Base-by-base conservation (phyloP, 2,888 invertebrate species). In the Conistra vaccinii region DNA sequence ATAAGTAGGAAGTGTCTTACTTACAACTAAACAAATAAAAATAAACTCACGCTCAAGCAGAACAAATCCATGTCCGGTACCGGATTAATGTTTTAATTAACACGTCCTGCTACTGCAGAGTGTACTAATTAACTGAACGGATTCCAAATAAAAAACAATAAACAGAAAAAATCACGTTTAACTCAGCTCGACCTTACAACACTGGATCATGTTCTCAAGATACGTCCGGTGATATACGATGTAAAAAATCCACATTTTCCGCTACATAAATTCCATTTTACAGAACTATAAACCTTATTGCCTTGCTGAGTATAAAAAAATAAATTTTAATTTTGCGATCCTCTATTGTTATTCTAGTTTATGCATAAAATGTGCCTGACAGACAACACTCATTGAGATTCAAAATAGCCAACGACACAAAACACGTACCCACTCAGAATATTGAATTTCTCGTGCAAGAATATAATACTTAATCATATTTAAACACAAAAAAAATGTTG, bases 41-140 rank as follows among this genome's bases (percentile, higher is more conserved):
- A 78, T 55, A 42, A 91, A 91, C 91, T 91, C 90, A 89, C 90
- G 86, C 84, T 90, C 73, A 89, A 86, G 84, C 87, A 88, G 81
- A 92, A 90, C 89, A 90, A 92, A 91, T 93, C 90, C 95, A 95
- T 95, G 88, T 93, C 92, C 91, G 91, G 89, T 88, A 90, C 88
- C 85, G 87, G 88, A 88, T 89, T 87, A 78, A 84, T 85, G 55
- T 79, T 88, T 78, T 92, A 94, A 93, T 93, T 93, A 93, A 91
- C 90, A 93, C 93, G 94, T 94, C 93, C 90, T 90, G 87, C 91
- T 89, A 85, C 88, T 89, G 79, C 91, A 90, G 87, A 89, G 88
- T 89, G 84, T 89, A 90, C 89, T 94, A 96, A 96, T 95, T 95
- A 94, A 95, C 94, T 96, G 93, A 95, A 93, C 90, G 87, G 89